A percentile compares a stretch with the other conserved stretches of the same genome.
These are phyloP conservation scores for Omphaloscelis lunosa DNA, from an alignment of 2,888 invertebrate genomes.

Conservation along the genomic window DNA sequence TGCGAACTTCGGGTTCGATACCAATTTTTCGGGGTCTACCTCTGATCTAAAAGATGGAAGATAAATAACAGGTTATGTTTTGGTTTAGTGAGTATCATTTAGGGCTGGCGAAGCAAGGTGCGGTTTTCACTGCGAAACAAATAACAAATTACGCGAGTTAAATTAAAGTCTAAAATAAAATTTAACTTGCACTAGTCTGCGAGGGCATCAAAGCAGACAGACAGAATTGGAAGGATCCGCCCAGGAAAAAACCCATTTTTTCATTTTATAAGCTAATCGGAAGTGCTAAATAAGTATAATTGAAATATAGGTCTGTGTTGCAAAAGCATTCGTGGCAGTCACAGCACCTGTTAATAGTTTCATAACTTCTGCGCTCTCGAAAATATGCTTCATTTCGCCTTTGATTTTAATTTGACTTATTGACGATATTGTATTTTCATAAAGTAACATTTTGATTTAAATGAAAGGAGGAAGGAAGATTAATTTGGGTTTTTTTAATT, in stretches of 20 bases:
- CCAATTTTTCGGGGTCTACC: conserved; percentile 81
- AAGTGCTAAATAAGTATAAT: neutral
- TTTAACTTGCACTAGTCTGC: neutral
- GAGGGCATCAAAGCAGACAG: neutral
- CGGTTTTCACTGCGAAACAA: neutral
- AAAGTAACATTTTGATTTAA: too few relatives aligned
- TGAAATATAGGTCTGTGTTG: neutral
- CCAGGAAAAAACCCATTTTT: neutral
- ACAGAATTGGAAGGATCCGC: neutral
- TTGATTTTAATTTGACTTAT: neutral
- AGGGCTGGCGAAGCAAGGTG: neutral
- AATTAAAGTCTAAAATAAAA: neutral
- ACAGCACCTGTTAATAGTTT: neutral
- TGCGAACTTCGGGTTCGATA: conserved; percentile 90
- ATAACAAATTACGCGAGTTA: neutral
- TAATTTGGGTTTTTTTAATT: neutral
- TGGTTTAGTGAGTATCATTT: neutral
- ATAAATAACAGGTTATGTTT: neutral
- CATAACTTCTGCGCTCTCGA: neutral
- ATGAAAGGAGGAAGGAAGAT: neutral
- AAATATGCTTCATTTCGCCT: neutral
- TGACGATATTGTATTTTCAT: neutral
- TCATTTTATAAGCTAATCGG: neutral
- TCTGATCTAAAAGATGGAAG: conserved; percentile 70
- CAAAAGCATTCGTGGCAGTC: too few relatives aligned